phyloP scores from a whole-genome alignment of 92 coral and sea anemone species.

The Porites lobata region DNA sequence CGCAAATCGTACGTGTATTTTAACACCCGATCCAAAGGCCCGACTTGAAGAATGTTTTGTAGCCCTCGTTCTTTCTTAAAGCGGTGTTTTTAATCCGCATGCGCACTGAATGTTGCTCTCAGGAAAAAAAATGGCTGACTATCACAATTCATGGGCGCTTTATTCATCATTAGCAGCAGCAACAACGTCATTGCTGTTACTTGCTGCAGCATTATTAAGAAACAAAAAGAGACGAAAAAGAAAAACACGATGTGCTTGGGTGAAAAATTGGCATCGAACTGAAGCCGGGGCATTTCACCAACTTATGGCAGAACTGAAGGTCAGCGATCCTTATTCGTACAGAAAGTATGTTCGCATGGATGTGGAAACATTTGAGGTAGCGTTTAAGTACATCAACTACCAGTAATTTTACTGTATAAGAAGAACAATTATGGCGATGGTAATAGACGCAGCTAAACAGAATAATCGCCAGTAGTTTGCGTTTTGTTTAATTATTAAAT shows the following conservation, averaged over 20 bases:
- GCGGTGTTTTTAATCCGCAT: no score
- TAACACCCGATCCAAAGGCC: no score
- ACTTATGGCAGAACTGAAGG: slow-evolving; percentile 36
- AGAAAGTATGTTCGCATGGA: slow-evolving; percentile 59
- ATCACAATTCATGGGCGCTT: no score
- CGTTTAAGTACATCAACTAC: neutral
- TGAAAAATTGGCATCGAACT: slow-evolving; percentile 42
- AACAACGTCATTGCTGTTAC: neutral
- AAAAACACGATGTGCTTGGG: slow-evolving; percentile 14
- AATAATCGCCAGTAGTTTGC: no score
- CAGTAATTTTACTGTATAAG: neutral
- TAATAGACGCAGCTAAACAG: neutral
- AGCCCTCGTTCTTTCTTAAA: no score
- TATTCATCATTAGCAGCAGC: no score
- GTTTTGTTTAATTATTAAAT: no score
- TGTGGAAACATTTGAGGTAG: slow-evolving; percentile 58
- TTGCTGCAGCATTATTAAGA: slow-evolving; percentile 13
- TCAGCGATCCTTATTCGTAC: slow-evolving; percentile 31
- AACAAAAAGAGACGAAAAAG: slow-evolving; percentile 12
- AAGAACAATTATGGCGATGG: neutral
- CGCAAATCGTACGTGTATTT: no score
- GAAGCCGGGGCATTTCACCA: slow-evolving; percentile 19
- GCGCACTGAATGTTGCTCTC: no score
- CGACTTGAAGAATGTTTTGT: no score
- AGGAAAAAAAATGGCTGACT: no score